Evolutionary conservation across 2,888 invertebrate genomes (phyloP), one percentile per base, ranked within the genome.

Genomic region (Pachymerium ferrugineum): DNA sequence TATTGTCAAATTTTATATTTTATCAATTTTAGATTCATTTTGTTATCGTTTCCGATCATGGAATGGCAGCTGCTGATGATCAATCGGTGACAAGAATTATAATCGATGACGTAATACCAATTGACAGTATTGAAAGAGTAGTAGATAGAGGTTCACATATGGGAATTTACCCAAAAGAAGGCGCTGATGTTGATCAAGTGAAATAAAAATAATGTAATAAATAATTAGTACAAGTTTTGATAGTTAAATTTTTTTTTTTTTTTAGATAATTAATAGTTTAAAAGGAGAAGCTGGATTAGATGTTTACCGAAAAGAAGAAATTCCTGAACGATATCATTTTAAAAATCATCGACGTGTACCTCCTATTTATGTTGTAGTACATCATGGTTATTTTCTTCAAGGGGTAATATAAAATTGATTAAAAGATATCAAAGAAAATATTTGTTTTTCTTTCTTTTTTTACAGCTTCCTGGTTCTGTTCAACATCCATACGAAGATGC

Each of bases 21-120:
- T 33, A 33, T 33, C 12, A 8, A 38, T 38, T 38, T 6, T 25
- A 62, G 62, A 28, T 62, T 3, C 16, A 81, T 75, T 77, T 83
- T 19, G 78, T 82, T 25, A 80, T 82, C 31, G 78, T 81, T 31
- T 80, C 82, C 68, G 82, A 82, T 75, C 82, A 82, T 72, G 83
- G 83, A 30, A 83, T 83, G 83, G 79, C 80, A 16, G 76, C 76
- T 73, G 78, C 79, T 5, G 79, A 78, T 14, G 76, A 78, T 4
- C 78, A 77, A 10, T 77, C 76, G 4, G 76, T 79, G 22, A 77
- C 73, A 22, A 76, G 79, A 14, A 77, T 80, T 28, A 77, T 79
- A 16, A 74, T 81, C 19, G 79, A 79, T 31, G 76, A 80, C 29
- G 76, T 78, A 62, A 54, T 81, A 28, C 76, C 80, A 70, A 73